A percentile compares a stretch with the other conserved stretches of the same genome.
Evolutionary conservation across 2,797 vertebrate genomes (phyloP).

Genomic region (Phataginus tetradactyla): DNA sequence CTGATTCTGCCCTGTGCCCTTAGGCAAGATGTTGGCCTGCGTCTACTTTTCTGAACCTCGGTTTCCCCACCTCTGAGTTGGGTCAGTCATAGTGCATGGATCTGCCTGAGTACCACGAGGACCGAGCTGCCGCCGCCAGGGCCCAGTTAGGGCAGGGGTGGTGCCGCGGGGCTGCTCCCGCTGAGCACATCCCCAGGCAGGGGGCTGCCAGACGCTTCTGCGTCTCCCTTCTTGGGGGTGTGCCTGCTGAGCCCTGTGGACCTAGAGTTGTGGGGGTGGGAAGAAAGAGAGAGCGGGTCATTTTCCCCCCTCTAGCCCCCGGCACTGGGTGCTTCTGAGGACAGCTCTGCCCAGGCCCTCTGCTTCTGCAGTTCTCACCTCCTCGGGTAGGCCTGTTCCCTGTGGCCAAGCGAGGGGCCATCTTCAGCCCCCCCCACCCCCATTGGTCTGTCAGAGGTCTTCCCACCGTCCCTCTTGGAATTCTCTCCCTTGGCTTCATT

Average conservation of each 20-base stretch:
- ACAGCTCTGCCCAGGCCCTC: neutral
- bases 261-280: neutral
- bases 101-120: neutral
- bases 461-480: neutral
- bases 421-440: neutral
- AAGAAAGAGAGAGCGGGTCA: too few species aligned
- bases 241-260: neutral
- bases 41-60: neutral
- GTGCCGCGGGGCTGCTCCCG: neutral
- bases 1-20: neutral
- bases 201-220: neutral
- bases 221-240: neutral
- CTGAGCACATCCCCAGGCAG: neutral
- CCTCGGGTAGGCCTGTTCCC: neutral
- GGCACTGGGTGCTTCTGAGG: too few species aligned
- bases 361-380: neutral
- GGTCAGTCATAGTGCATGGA: too few species aligned
- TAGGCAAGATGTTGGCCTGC: neutral
- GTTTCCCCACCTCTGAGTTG: neutral
- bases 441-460: neutral
- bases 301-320: neutral
- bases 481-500: neutral
- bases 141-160: neutral
- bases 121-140: neutral
- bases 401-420: neutral